Conservation (phyloP, 2,113 vertebrate species). For the Spea bombifrons region DNA sequence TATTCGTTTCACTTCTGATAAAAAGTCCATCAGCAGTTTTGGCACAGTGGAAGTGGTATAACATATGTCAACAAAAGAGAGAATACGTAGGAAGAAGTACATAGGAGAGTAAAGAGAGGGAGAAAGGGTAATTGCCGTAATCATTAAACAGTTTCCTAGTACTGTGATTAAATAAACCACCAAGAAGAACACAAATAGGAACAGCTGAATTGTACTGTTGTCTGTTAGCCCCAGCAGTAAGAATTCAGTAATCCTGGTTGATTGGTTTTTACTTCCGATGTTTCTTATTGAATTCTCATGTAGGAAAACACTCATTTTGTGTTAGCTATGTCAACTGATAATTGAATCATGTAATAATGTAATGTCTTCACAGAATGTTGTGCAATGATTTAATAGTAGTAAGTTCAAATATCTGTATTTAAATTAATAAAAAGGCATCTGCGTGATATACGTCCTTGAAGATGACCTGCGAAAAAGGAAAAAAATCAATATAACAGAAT, state of each 20-base stretch:
- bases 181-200: constrained; percentile 30
- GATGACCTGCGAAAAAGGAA: too few species aligned
- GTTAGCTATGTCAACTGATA: not conserved
- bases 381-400: too few species aligned
- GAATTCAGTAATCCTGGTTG: constrained; percentile 11
- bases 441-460: too few species aligned
- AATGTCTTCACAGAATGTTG: too few species aligned
- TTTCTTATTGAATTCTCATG: not conserved
- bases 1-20: constrained; percentile 2
- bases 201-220: not conserved
- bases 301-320: not conserved
- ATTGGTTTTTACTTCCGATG: not conserved
- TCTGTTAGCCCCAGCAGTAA: constrained; percentile 24
- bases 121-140: constrained; percentile 6
- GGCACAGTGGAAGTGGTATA: constrained; percentile 36
- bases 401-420: too few species aligned
- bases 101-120: constrained; percentile 25
- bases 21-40: constrained; percentile 26
- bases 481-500: too few species aligned
- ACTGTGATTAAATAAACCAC: constrained; percentile 25
- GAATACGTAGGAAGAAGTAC: constrained; percentile 34
- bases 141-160: constrained; percentile 34
- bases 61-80: constrained; percentile 35
- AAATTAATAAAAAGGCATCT: too few species aligned
- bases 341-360: too few species aligned